Conservation (phyloP, 2,888 invertebrate genomes). For the Eristalis arbustorum region DNA sequence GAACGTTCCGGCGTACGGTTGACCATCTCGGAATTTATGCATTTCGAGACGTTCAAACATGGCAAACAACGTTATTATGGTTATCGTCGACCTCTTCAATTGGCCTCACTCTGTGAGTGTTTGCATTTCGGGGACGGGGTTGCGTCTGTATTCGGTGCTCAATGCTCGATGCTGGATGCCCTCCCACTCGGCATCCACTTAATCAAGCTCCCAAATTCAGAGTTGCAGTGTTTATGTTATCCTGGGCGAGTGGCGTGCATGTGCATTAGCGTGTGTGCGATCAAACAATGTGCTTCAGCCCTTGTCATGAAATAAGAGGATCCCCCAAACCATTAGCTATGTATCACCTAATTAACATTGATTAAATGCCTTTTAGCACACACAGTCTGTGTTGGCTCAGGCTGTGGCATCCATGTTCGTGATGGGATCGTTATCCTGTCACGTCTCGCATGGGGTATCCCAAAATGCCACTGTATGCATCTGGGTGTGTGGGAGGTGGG, state of each 20-base stretch:
- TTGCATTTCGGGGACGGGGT: neutral
- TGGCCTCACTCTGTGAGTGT: neutral
- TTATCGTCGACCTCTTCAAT: slow-evolving; percentile 14
- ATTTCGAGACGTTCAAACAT: slow-evolving; percentile 32
- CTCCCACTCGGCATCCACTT: no score
- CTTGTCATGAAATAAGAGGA: slow-evolving; percentile 33
- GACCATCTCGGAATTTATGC: slow-evolving; percentile 26
- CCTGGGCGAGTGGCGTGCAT: neutral
- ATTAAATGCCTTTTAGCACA: slow-evolving; percentile 53
- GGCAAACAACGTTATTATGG: slow-evolving; percentile 43
- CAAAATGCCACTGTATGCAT: neutral
- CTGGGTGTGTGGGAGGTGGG: neutral
- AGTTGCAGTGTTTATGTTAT: slow-evolving; percentile 46
- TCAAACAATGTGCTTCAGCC: neutral
- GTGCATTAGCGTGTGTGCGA: slow-evolving; percentile 9
- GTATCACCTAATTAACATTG: slow-evolving; percentile 62
- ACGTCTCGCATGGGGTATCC: neutral
- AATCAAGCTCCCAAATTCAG: slow-evolving; percentile 53
- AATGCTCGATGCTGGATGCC: no score
- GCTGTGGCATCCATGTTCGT: neutral
- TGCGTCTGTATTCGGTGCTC: neutral
- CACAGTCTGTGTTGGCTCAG: slow-evolving; percentile 13
- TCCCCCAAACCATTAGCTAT: slow-evolving; percentile 28
- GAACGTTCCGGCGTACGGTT: slow-evolving; percentile 22
- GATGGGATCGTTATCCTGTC: slow-evolving; percentile 28